Conservation (phyloP, 2,113 vertebrate genomes). For the Perccottus glenii region DNA sequence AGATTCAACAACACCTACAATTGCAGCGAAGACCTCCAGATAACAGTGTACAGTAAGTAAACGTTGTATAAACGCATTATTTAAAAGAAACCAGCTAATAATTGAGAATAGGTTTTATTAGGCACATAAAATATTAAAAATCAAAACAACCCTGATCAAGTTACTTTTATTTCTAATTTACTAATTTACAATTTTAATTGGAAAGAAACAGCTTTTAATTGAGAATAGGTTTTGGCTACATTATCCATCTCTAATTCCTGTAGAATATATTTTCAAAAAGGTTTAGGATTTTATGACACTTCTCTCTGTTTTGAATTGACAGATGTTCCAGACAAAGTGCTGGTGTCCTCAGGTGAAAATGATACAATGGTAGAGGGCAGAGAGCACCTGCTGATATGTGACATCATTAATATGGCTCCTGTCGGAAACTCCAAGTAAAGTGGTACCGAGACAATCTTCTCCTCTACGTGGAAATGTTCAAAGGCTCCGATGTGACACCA, state of each 20-base stretch:
- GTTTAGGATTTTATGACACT: background rate
- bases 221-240: too few relatives aligned
- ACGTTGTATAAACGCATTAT: conserved; percentile 1
- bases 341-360: conserved; percentile 3
- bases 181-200: too few relatives aligned
- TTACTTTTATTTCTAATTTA: too few relatives aligned
- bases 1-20: accelerated
- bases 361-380: conserved; percentile 27
- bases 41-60: conserved; percentile 67
- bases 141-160: too few relatives aligned
- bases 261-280: too few relatives aligned
- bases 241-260: too few relatives aligned
- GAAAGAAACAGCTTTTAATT: too few relatives aligned
- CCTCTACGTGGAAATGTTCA: accelerated
- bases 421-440: conserved; percentile 31
- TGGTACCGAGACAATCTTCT: conserved; percentile 28
- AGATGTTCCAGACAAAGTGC: conserved; percentile 40
- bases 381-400: conserved; percentile 53
- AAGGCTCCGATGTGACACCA: accelerated
- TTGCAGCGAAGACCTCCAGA: conserved; percentile 19
- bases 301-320: background rate
- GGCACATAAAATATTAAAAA: too few relatives aligned
- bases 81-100: too few relatives aligned
- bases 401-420: conserved; percentile 44
- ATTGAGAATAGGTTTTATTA: too few relatives aligned